phyloP scores from a whole-genome alignment of 2,888 invertebrate genomes.

The Emmelina monodactyla region DNA sequence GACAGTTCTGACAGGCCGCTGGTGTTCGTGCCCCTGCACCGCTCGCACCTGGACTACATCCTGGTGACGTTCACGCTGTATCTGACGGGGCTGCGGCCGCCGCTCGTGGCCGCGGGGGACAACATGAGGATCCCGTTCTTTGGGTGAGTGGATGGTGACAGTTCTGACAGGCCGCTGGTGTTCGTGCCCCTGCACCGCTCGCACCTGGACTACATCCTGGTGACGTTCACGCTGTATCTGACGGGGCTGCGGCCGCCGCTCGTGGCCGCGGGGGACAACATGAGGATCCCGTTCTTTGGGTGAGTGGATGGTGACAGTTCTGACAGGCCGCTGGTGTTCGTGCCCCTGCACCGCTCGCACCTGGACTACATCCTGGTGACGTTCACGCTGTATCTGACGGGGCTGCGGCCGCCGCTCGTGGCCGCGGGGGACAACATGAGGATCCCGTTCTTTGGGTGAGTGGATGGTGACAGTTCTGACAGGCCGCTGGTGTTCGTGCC shows the following conservation, averaged over 20 bases:
- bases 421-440: constrained; percentile 96
- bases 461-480: no score
- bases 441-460: constrained; percentile 90
- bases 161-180: constrained; percentile 66
- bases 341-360: constrained; percentile 83
- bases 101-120: constrained; percentile 94
- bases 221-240: constrained; percentile 88
- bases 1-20: no score
- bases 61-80: constrained; percentile 90
- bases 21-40: constrained; percentile 68
- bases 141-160: no score
- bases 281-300: constrained; percentile 93
- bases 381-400: constrained; percentile 84
- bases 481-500: constrained; percentile 64
- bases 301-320: no score
- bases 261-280: constrained; percentile 95
- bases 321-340: constrained; percentile 65
- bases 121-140: constrained; percentile 94
- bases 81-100: constrained; percentile 83
- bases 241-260: constrained; percentile 86
- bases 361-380: constrained; percentile 95
- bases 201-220: constrained; percentile 94
- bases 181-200: constrained; percentile 77
- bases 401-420: constrained; percentile 86
- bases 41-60: constrained; percentile 95